These are phyloP conservation scores for Steinernema feltiae DNA, from an alignment of 1,140 invertebrate genomes.

Conservation along the genomic window DNA sequence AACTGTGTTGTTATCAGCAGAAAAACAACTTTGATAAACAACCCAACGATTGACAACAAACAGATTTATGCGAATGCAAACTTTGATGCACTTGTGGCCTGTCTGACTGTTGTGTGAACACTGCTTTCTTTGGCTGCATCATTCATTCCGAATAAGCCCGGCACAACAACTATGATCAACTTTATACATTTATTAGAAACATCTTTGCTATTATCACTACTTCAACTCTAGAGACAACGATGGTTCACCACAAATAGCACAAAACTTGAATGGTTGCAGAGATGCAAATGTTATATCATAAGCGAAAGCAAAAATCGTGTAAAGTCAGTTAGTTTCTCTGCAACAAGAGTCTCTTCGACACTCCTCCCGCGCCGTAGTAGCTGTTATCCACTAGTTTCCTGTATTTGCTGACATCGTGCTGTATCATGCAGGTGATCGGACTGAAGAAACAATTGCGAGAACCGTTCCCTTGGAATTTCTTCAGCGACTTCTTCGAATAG, in stretches of 20 bases:
- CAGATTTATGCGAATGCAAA: too few relatives aligned
- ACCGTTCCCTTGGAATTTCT: neutral
- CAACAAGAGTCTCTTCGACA: neutral
- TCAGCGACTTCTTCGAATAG: conserved; percentile 4
- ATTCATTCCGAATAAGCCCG: neutral
- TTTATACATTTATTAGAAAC: neutral
- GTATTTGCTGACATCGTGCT: conserved; percentile 24
- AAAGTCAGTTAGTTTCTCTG: neutral
- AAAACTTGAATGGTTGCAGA: neutral
- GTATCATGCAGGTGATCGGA: conserved; percentile 33
- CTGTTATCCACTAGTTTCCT: conserved; percentile 23
- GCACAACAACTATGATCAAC: neutral
- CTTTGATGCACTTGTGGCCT: too few relatives aligned
- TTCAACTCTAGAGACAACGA: neutral
- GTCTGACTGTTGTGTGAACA: too few relatives aligned
- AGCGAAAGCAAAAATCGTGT: neutral
- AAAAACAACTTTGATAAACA: too few relatives aligned
- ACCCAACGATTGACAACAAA: too few relatives aligned
- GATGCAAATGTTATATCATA: neutral
- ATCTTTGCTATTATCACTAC: neutral
- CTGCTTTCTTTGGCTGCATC: too few relatives aligned
- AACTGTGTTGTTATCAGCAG: too few relatives aligned
- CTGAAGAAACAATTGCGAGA: conserved; percentile 23
- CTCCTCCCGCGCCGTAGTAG: neutral
- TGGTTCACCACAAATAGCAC: neutral